These are phyloP conservation scores for Temnothorax unifasciatus DNA, from an alignment of 2,888 invertebrate genomes.

Conservation along the genomic window DNA sequence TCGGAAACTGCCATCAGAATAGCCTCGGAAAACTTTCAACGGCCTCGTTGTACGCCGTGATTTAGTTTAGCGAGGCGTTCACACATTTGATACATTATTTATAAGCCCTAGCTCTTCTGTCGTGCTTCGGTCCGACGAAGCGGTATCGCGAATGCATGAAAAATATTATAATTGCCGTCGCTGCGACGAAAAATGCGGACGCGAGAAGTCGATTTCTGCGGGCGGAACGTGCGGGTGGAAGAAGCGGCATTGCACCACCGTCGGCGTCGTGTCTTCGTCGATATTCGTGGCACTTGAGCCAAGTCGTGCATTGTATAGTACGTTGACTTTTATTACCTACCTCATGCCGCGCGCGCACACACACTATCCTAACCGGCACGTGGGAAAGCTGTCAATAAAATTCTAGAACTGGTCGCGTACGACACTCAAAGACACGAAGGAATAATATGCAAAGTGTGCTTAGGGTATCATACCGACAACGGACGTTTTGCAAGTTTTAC, in stretches of 20 bases:
- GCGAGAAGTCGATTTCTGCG: slow-evolving; percentile 34
- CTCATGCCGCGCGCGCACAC: slow-evolving; percentile 32
- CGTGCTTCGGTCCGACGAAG: background rate
- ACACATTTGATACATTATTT: slow-evolving; percentile 27
- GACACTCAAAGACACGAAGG: background rate
- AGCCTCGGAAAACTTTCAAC: background rate
- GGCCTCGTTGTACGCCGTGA: background rate
- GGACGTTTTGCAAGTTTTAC: slow-evolving; percentile 2
- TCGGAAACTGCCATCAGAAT: background rate
- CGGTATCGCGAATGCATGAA: slow-evolving; percentile 5
- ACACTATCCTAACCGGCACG: background rate
- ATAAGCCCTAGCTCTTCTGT: background rate
- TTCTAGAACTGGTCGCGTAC: background rate
- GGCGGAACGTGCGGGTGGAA: slow-evolving; percentile 61
- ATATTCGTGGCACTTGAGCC: slow-evolving; percentile 60
- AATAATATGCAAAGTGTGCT: background rate
- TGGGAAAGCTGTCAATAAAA: slow-evolving; percentile 10
- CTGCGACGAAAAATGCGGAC: slow-evolving; percentile 26
- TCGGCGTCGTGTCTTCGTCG: slow-evolving; percentile 62
- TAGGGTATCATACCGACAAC: background rate
- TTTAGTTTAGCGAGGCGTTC: background rate
- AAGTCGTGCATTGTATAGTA: slow-evolving; percentile 52
- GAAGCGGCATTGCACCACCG: slow-evolving; percentile 77
- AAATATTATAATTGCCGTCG: slow-evolving; percentile 10
- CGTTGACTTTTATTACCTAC: slow-evolving; percentile 76